phyloP scores from a whole-genome alignment of 2,113 vertebrate genomes.

The Lynx canadensis region DNA sequence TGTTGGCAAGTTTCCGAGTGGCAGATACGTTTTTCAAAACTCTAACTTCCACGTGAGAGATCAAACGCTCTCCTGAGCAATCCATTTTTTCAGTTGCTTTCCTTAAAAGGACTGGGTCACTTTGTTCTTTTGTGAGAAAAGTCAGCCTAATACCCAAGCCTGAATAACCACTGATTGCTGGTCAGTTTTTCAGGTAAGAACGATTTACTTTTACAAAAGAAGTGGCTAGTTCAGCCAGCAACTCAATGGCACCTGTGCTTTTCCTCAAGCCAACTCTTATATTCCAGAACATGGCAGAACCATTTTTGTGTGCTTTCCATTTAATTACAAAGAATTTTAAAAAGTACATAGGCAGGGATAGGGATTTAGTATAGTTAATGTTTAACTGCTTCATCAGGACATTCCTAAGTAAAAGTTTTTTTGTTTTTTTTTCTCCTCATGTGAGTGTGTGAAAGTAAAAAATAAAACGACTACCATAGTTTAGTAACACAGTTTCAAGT shows the following conservation, averaged over 20 bases:
- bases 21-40: neutral
- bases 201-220: neutral
- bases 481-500: neutral
- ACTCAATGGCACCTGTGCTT: neutral
- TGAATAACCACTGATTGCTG: neutral
- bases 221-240: neutral
- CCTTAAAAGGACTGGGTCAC: neutral
- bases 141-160: neutral
- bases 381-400: neutral
- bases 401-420: neutral
- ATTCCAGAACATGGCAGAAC: neutral
- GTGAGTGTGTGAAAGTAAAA: neutral
- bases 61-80: neutral
- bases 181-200: neutral
- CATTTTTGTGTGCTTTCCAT: neutral
- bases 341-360: neutral
- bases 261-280: neutral
- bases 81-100: neutral
- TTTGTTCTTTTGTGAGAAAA: neutral
- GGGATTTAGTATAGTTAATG: neutral
- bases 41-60: neutral
- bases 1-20: neutral
- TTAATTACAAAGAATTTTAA: neutral
- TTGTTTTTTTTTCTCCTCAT: neutral
- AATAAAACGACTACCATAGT: neutral